Evolutionary conservation across 2,888 invertebrate genomes (phyloP).

Genomic region (Therioaphis trifolii): DNA sequence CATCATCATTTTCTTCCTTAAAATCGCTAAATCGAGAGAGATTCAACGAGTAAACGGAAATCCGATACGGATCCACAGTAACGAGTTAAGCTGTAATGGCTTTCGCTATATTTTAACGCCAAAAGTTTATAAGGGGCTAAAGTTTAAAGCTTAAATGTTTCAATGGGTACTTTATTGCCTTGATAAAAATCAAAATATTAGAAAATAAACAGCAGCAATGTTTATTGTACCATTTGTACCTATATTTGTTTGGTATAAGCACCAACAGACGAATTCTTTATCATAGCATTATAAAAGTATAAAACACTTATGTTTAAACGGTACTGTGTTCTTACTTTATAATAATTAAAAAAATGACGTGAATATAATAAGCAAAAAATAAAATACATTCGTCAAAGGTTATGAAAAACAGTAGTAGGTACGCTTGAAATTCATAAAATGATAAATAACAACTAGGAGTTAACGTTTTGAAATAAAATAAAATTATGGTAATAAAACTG

Average conservation of each 20-base stretch:
- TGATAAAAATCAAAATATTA: conserved; percentile 52
- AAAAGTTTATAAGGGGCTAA: conserved; percentile 52
- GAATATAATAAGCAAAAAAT: not conserved
- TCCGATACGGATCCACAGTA: conserved; percentile 52
- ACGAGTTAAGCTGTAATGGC: conserved; percentile 48
- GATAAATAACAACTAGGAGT: too few relatives aligned
- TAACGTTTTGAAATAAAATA: too few relatives aligned
- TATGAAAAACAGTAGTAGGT: too few relatives aligned
- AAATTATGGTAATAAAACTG: too few relatives aligned
- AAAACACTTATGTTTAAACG: too few relatives aligned
- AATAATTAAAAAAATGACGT: too few relatives aligned
- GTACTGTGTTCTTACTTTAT: too few relatives aligned
- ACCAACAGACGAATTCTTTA: too few relatives aligned
- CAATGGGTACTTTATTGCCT: conserved; percentile 38
- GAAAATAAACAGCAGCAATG: conserved; percentile 20
- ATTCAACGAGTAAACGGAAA: conserved; percentile 38
- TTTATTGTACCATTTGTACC: not conserved
- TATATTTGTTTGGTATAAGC: not conserved
- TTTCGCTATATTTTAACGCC: conserved; percentile 47
- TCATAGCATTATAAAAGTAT: too few relatives aligned
- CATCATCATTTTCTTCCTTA: conserved; percentile 37
- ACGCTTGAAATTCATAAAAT: too few relatives aligned
- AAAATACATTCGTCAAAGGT: too few relatives aligned
- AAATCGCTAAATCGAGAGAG: conserved; percentile 28
- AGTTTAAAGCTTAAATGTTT: conserved; percentile 53